A percentile compares a stretch with the other conserved stretches of the same genome.
Evolutionary conservation across 1,140 invertebrate genomes (phyloP).

Genomic region (Drosophila biarmipes): DNA sequence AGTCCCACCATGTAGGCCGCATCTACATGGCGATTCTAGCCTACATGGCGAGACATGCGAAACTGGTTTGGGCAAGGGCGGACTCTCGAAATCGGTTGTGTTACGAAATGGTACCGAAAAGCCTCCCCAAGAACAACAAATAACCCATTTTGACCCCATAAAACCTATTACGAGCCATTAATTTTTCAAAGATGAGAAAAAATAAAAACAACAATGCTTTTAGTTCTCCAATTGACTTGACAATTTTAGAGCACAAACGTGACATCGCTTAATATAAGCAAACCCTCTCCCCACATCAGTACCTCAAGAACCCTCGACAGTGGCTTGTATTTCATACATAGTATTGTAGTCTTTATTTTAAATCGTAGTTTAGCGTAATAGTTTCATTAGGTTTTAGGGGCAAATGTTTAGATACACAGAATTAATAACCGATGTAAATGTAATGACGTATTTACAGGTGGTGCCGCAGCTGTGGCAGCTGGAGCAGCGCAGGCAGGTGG

Average conservation of each 20-base stretch:
- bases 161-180: not conserved
- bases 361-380: slow-evolving; percentile 1
- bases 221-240: not conserved
- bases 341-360: slow-evolving; percentile 30
- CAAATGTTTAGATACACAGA: slow-evolving; percentile 4
- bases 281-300: not conserved
- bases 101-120: slow-evolving; percentile 39
- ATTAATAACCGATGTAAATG: slow-evolving; percentile 5
- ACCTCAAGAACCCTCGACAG: not conserved
- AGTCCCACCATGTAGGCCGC: slow-evolving; percentile 63
- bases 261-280: too few relatives aligned
- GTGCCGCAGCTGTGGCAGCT: slow-evolving; percentile 48
- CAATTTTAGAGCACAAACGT: not conserved
- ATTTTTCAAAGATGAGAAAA: not conserved
- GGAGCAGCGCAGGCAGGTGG: slow-evolving; percentile 49
- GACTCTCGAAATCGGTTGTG: slow-evolving; percentile 14
- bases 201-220: too few relatives aligned
- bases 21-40: slow-evolving; percentile 70
- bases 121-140: slow-evolving; percentile 30
- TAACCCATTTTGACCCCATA: not conserved
- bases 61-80: slow-evolving; percentile 68
- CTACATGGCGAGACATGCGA: slow-evolving; percentile 56
- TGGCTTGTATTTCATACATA: slow-evolving; percentile 32
- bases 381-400: slow-evolving; percentile 9
- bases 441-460: slow-evolving; percentile 59